A percentile compares a stretch with the other conserved stretches of the same genome.
phyloP scores from a whole-genome alignment of 2,888 invertebrate species.

The Dusona sp. region DNA sequence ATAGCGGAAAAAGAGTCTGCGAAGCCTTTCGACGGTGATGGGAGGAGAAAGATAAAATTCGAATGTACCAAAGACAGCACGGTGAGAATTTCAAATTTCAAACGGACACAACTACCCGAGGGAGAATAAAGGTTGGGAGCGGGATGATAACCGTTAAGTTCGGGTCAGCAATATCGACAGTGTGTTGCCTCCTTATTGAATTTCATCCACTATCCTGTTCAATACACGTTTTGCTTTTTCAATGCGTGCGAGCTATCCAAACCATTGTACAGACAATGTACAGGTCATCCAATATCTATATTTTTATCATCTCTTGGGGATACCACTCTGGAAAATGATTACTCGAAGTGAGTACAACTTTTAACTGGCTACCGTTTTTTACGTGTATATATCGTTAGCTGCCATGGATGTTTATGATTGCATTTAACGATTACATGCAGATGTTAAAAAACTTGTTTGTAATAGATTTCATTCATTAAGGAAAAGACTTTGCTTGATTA shows the following conservation, averaged over 20 bases:
- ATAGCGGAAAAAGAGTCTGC: constrained; percentile 45
- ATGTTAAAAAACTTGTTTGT: background rate
- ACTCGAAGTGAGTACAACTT: background rate
- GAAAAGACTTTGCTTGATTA: too few species aligned
- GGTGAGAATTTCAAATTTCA: constrained; percentile 63
- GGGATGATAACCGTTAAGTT: constrained; percentile 71
- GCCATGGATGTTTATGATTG: background rate
- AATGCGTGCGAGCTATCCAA: constrained; percentile 33
- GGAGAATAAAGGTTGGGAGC: constrained; percentile 22
- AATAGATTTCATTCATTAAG: background rate
- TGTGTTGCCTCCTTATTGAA: constrained; percentile 76
- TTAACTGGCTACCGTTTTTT: background rate
- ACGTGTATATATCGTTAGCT: background rate
- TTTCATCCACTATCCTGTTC: constrained; percentile 69
- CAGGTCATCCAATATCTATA: constrained; percentile 34
- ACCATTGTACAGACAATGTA: constrained; percentile 10
- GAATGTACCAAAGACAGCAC: constrained; percentile 36
- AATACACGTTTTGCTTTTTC: constrained; percentile 45
- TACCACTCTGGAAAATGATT: constrained; percentile 19
- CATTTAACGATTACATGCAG: background rate
- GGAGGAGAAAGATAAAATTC: constrained; percentile 48
- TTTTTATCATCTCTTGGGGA: constrained; percentile 17
- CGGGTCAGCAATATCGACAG: constrained; percentile 77
- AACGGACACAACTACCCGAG: constrained; percentile 35
- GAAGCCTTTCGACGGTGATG: constrained; percentile 32